Evolutionary conservation across 2,113 vertebrate species (phyloP).

Genomic region (Psophia crepitans): DNA sequence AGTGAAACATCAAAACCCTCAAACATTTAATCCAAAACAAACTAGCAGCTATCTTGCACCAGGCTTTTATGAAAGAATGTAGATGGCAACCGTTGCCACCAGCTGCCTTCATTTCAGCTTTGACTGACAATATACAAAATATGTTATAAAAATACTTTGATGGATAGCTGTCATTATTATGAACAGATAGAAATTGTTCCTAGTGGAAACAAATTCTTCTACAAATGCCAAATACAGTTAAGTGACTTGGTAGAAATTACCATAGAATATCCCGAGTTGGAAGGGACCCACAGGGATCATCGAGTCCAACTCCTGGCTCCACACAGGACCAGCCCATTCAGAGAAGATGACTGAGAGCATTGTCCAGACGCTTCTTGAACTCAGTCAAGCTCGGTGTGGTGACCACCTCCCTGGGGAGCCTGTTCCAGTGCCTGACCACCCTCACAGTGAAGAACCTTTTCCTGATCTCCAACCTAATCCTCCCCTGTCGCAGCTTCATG

Average conservation of each 20-base stretch:
- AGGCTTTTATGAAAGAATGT: not conserved
- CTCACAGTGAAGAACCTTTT: no score
- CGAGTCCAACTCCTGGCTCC: no score
- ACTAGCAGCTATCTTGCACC: not conserved
- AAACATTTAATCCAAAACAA: not conserved
- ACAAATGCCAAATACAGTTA: not conserved
- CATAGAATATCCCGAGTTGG: no score
- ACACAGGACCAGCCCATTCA: no score
- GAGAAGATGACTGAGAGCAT: no score
- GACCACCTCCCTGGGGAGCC: no score
- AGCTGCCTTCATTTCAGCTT: not conserved
- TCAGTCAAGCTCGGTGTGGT: no score
- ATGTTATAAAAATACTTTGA: not conserved
- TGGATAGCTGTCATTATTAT: not conserved
- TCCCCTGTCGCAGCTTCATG: no score
- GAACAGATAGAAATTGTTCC: not conserved
- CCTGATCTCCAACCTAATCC: no score
- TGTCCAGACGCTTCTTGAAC: no score
- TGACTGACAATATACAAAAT: not conserved
- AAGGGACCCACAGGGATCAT: no score
- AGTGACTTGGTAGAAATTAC: not conserved
- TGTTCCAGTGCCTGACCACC: no score
- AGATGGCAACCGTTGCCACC: not conserved
- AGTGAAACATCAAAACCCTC: not conserved
- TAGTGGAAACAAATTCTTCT: not conserved